Evolutionary conservation across 2,888 invertebrate genomes (phyloP).

Genomic region (Scaptomyza tumidula): DNA sequence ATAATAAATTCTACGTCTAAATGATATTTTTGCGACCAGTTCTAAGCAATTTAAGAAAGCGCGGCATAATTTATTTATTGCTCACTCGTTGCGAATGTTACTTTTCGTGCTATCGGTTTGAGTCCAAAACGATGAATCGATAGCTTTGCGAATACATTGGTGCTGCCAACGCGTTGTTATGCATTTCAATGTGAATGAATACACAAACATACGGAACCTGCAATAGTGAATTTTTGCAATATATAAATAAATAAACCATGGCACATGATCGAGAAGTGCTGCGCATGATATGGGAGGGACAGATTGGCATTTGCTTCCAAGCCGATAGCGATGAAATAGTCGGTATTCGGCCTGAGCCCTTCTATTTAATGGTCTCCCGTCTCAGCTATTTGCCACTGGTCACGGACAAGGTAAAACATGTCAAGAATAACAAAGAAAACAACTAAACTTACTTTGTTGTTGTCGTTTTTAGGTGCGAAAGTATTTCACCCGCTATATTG

Average conservation of each 20-base stretch:
- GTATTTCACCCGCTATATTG: constrained; percentile 93
- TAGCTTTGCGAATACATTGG: not conserved
- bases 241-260: constrained; percentile 86
- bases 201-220: constrained; percentile 31
- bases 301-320: constrained; percentile 96
- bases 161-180: not conserved
- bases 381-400: constrained; percentile 97
- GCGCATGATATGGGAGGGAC: constrained; percentile 97
- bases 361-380: constrained; percentile 96
- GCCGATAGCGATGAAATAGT: constrained; percentile 94
- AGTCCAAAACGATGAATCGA: constrained; percentile 16
- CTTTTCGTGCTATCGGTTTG: too few relatives aligned
- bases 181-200: constrained; percentile 34
- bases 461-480: constrained; percentile 89
- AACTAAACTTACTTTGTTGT: not conserved
- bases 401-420: constrained; percentile 91
- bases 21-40: too few relatives aligned
- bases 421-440: not conserved
- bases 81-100: not conserved
- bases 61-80: not conserved
- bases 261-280: constrained; percentile 97
- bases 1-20: too few relatives aligned
- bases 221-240: constrained; percentile 36
- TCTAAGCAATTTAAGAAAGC: too few relatives aligned
- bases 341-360: constrained; percentile 95